Base-by-base conservation (phyloP, 1,140 invertebrate species). In the Drosophila simulans region DNA sequence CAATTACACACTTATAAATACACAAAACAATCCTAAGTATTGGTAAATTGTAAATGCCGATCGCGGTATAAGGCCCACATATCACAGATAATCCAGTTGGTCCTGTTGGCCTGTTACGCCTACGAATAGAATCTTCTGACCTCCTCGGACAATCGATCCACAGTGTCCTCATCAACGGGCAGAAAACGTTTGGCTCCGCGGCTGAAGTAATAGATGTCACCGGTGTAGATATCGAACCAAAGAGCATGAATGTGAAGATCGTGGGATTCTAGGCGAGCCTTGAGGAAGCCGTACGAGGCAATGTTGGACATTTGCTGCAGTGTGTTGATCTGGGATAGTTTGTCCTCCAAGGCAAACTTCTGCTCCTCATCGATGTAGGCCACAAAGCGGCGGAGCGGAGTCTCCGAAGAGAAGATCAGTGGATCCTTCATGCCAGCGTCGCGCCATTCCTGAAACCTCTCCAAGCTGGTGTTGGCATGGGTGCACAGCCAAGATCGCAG, bases 221-320 rank as follows among this genome's bases (percentile, higher is more conserved):
- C 98, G 0, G 97, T 98, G 85, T 98, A 98, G 89, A 99, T 98
- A 92, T 99, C 98, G 92, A 99, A 99, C 98, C 98, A 99, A 4
- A 99, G 93, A 0, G 98, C 97, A 90, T 98, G 97, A 71, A 98
- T 96, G 83, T 98, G 97, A 5, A 98, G 93, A 90, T 97, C 94
- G 80, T 97, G 95, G 22, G 94, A 94, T 91, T 96, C 95, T 11
- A 99, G 92, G 2, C 97, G 94, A 71, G 96, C 95, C 82, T 97
- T 96, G 35, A 99, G 93, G 93, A 99, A 98, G 25, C 97, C 97
- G 91, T 99, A 98, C 22, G 97, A 98, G 0, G 98, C 97, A 55
- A 99, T 95, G 92, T 99, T 98, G 92, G 98, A 97, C 56, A 99
- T 93, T 92, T 99, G 98, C 92, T 99, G 97, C 13, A 99, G 93